These are phyloP conservation scores for Urocitellus parryii DNA, from an alignment of 2,113 vertebrate genomes.

Conservation along the genomic window DNA sequence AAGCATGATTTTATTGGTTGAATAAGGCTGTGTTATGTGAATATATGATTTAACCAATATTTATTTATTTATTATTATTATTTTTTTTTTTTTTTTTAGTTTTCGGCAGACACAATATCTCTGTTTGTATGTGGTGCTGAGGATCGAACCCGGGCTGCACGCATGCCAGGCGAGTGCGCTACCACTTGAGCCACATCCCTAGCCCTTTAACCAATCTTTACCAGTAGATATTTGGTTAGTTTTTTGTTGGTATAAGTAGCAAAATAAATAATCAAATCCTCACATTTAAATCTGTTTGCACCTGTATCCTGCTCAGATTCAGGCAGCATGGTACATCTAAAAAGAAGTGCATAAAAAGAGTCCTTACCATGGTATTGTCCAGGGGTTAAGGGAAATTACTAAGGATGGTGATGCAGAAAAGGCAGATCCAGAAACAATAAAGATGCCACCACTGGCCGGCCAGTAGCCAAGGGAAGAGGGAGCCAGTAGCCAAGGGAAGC, in stretches of 20 bases:
- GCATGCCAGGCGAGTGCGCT: no score
- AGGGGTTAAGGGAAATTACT: neutral
- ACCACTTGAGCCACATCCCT: no score
- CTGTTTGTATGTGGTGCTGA: no score
- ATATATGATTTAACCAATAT: constrained; percentile 27
- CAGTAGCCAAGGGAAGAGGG: no score
- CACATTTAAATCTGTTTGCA: neutral
- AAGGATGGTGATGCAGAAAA: neutral
- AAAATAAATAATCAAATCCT: neutral
- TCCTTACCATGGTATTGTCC: neutral
- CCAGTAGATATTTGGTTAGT: neutral
- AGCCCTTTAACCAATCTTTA: constrained; percentile 18
- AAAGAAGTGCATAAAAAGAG: neutral
- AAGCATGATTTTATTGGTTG: constrained; percentile 24
- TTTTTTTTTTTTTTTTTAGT: no score
- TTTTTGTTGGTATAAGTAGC: neutral
- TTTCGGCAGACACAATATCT: no score
- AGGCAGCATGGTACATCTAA: neutral
- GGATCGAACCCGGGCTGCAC: no score
- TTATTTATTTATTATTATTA: no score
- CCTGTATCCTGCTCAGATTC: neutral
- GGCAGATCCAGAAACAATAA: neutral
- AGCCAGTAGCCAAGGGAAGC: neutral
- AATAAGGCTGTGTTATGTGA: neutral
- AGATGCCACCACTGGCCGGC: neutral